Percentiles rank a stretch among this genome's conserved stretches.
Conservation (phyloP, 1,140 invertebrate genomes). For the Centruroides vittatus region DNA sequence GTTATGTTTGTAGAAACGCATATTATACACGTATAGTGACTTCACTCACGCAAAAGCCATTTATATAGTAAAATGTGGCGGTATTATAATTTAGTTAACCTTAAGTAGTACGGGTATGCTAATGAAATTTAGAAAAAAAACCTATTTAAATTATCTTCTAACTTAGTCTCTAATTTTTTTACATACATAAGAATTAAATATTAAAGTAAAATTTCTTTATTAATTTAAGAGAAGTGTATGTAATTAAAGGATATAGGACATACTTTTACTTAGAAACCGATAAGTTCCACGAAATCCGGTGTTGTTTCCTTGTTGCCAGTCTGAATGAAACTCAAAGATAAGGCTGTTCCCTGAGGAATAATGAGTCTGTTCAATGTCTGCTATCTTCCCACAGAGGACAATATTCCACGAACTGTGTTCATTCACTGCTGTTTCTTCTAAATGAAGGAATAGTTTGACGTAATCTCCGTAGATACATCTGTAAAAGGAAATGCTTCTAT, state of each 20-base stretch:
- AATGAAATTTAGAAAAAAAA: too few species aligned
- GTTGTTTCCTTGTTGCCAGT: slow-evolving; percentile 40
- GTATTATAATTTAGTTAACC: too few species aligned
- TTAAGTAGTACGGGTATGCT: too few species aligned
- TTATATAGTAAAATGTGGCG: too few species aligned
- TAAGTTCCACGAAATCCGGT: slow-evolving; percentile 64
- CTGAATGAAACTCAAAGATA: slow-evolving; percentile 64
- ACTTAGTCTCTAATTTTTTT: not conserved
- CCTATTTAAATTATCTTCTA: slow-evolving; percentile 13
- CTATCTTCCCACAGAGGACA: slow-evolving; percentile 51
- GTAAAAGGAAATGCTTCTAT: too few species aligned
- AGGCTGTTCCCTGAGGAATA: slow-evolving; percentile 67
- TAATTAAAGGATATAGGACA: slow-evolving; percentile 1
- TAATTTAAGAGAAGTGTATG: not conserved
- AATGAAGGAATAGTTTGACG: slow-evolving; percentile 61
- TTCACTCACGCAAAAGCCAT: too few species aligned
- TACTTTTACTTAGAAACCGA: slow-evolving; percentile 53
- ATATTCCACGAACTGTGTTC: slow-evolving; percentile 61
- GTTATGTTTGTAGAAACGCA: too few species aligned
- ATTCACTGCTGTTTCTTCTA: slow-evolving; percentile 48
- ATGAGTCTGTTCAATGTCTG: slow-evolving; percentile 52
- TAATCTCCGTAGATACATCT: slow-evolving; percentile 62
- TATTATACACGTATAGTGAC: too few species aligned
- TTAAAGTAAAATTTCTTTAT: not conserved
- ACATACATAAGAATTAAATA: not conserved